Evolutionary conservation across 1,140 invertebrate species (phyloP).

Genomic region (Eurosta solidaginis): DNA sequence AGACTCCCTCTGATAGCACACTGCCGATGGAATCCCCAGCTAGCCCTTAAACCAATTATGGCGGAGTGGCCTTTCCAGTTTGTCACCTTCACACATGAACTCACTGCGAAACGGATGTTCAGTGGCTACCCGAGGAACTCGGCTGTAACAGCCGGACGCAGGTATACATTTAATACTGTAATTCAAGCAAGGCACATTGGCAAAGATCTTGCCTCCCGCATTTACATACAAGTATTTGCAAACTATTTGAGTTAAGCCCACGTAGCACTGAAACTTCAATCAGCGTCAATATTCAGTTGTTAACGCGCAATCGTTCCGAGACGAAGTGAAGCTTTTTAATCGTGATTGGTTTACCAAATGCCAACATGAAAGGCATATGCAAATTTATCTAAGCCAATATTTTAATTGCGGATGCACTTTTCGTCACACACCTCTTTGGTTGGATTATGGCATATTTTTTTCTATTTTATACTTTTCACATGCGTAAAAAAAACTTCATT

Average conservation of each 20-base stretch:
- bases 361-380: background rate
- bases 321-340: background rate
- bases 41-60: too few relatives aligned
- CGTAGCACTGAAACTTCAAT: background rate
- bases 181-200: background rate
- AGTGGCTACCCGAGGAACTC: too few relatives aligned
- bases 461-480: too few relatives aligned
- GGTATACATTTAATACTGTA: background rate
- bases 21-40: too few relatives aligned
- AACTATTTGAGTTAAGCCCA: background rate
- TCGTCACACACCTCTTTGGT: background rate
- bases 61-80: too few relatives aligned
- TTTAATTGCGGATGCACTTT: constrained; percentile 19
- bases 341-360: background rate
- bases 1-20: too few relatives aligned
- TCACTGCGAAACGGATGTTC: too few relatives aligned
- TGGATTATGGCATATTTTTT: background rate
- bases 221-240: background rate
- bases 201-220: background rate
- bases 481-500: background rate
- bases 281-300: background rate
- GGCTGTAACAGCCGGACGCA: too few relatives aligned
- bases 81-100: too few relatives aligned
- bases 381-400: background rate
- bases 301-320: background rate